Conservation (phyloP, 2,888 invertebrate genomes). For the Philopedon plagiatum region DNA sequence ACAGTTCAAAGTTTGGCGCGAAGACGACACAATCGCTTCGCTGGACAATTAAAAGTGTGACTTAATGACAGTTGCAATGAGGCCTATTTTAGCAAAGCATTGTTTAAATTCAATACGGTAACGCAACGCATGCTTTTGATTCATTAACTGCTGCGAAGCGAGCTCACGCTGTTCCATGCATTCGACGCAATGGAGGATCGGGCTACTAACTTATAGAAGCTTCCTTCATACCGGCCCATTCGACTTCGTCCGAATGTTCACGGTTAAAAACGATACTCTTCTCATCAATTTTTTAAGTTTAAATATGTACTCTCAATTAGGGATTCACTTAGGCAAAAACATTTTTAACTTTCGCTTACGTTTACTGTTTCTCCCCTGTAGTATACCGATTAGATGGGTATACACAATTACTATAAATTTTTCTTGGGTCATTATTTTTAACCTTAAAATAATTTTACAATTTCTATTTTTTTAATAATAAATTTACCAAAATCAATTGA, state of each 20-base stretch:
- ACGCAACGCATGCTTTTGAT: conserved; percentile 47
- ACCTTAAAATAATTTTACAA: too few species aligned
- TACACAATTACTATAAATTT: background rate
- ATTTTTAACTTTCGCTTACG: conserved; percentile 46
- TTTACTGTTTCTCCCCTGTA: conserved; percentile 31
- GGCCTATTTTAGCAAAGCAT: conserved; percentile 40
- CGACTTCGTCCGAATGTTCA: conserved; percentile 61
- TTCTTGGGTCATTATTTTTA: too few species aligned
- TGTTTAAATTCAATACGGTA: conserved; percentile 38
- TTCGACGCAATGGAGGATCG: conserved; percentile 55
- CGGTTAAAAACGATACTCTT: conserved; percentile 63
- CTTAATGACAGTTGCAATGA: conserved; percentile 31
- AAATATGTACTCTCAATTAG: conserved; percentile 50
- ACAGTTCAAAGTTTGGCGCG: conserved; percentile 32
- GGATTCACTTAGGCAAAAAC: conserved; percentile 41
- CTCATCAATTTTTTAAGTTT: conserved; percentile 53
- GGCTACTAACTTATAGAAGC: conserved; percentile 63
- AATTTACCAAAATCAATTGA: too few species aligned
- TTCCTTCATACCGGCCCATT: conserved; percentile 59
- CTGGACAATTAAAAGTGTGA: conserved; percentile 34
- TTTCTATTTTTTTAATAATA: too few species aligned
- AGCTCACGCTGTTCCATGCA: conserved; percentile 50
- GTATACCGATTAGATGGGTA: conserved; percentile 18
- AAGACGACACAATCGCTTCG: conserved; percentile 31
- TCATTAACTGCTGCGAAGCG: conserved; percentile 45